Conservation (phyloP, 2,113 vertebrate species). For the Zapus hudsonius region DNA sequence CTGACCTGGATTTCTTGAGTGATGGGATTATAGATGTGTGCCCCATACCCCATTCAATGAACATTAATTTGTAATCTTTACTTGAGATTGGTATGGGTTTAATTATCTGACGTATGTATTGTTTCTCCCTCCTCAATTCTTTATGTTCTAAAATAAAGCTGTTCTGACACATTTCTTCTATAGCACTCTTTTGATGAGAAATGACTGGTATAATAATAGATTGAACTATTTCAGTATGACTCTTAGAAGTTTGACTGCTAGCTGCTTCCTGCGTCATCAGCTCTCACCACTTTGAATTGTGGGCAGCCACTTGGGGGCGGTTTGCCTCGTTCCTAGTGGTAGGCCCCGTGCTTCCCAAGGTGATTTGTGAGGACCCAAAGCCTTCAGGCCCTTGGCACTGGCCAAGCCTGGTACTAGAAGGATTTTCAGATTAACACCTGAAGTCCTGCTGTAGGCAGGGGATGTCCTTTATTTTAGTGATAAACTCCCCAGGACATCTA, state of each 20-base stretch:
- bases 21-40: neutral
- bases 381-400: neutral
- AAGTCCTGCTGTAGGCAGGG: constrained; percentile 13
- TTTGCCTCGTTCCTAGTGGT: neutral
- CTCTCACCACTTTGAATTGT: constrained; percentile 35
- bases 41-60: neutral
- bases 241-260: neutral
- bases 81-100: neutral
- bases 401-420: neutral
- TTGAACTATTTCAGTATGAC: neutral
- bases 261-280: constrained; percentile 7
- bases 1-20: neutral
- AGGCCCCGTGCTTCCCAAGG: neutral
- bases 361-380: constrained; percentile 25
- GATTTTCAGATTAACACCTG: constrained; percentile 32
- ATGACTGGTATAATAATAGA: neutral
- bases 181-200: neutral
- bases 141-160: neutral
- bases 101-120: neutral
- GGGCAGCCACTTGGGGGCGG: neutral
- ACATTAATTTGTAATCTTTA: neutral
- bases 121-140: neutral
- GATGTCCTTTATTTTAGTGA: constrained; percentile 32
- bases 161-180: neutral
- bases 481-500: constrained; percentile 10